Base-by-base conservation (phyloP, 2,797 vertebrate species). In the Malacoraja senta region DNA sequence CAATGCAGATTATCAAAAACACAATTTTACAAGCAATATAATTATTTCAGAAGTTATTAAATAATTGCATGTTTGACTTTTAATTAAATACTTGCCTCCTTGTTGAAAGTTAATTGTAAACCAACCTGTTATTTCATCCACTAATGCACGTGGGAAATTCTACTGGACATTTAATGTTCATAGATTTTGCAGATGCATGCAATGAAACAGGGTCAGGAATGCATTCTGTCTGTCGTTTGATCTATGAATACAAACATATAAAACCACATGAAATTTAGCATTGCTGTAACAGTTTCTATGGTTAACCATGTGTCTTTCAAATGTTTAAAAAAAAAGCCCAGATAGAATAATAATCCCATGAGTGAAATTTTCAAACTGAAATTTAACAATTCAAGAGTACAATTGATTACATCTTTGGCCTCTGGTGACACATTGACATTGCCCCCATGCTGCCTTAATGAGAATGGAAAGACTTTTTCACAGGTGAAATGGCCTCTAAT, bases 291-390 rank as follows among this genome's bases (percentile, higher is more conserved):
- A 92, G 35, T 91, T 74, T 74, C 38, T 29, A 2, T 35, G 58
- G 53, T 61, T 63, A 63, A n/a, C 17, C 65, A 72, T 19, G 21
- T 91, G 19, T 4, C 63, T 91, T 74, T 38, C 24, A 74, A 29
- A 74, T 76, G 29, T 58, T 9, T 3, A 44, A 74, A 29, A 76
- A 76, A 53, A 44, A 44, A 44, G 1, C 44, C 44, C 44, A 21
- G 10, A 74, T 53, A 44, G 90, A 35, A 92, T 72, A 32, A 44
- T 58, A 76, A 92, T 92, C 26, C 90, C 90, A 72, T 76, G 35
- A 92, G 90, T 92, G 90, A 76, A 35, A 53, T 74, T 76, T 92
- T 12, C 90, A 26, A 92, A 76, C 68, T 92, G 72, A 74, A 92
- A 71, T 92, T 92, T 44, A 26, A 76, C 68, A 92, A 92, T 32